Percentiles rank a stretch among this genome's conserved stretches.
phyloP scores from a whole-genome alignment of 2,888 invertebrate species.

The Spodoptera littoralis region DNA sequence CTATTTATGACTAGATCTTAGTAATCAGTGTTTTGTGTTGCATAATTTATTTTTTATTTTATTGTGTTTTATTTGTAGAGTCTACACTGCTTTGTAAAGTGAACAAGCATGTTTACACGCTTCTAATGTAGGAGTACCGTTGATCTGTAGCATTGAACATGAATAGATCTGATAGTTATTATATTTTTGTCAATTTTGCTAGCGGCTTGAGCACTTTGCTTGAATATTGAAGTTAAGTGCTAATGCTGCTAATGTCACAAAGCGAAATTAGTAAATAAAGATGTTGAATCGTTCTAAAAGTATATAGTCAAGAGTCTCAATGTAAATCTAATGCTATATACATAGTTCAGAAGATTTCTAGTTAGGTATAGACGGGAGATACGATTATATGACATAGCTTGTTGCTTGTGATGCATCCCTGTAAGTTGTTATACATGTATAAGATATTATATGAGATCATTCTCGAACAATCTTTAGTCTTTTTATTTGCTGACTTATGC shows the following conservation, averaged over 20 bases:
- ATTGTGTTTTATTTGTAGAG: slow-evolving; percentile 77
- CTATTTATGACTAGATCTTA: slow-evolving; percentile 61
- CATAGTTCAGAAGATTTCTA: slow-evolving; percentile 22
- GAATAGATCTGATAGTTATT: slow-evolving; percentile 85
- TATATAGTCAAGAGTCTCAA: slow-evolving; percentile 44
- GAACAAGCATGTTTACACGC: slow-evolving; percentile 64
- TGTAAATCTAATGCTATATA: slow-evolving; percentile 34
- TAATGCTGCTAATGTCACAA: slow-evolving; percentile 64
- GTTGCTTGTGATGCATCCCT: slow-evolving; percentile 77
- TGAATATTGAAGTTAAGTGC: slow-evolving; percentile 55
- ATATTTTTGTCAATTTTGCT: slow-evolving; percentile 53
- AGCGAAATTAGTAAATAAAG: slow-evolving; percentile 48
- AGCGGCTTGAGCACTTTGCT: slow-evolving; percentile 49
- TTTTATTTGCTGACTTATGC: slow-evolving; percentile 52
- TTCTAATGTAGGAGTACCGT: slow-evolving; percentile 44
- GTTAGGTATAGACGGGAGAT: slow-evolving; percentile 28
- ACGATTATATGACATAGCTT: slow-evolving; percentile 53
- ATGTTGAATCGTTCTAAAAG: slow-evolving; percentile 50
- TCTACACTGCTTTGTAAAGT: slow-evolving; percentile 79
- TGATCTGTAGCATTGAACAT: slow-evolving; percentile 39
- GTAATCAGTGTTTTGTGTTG: slow-evolving; percentile 79
- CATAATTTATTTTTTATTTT: slow-evolving; percentile 84
- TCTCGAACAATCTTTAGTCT: slow-evolving; percentile 68
- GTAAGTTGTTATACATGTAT: slow-evolving; percentile 78
- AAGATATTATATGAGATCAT: slow-evolving; percentile 83